These are phyloP conservation scores for Brachionichthys hirsutus DNA, from an alignment of 2,113 vertebrate species.

Conservation along the genomic window DNA sequence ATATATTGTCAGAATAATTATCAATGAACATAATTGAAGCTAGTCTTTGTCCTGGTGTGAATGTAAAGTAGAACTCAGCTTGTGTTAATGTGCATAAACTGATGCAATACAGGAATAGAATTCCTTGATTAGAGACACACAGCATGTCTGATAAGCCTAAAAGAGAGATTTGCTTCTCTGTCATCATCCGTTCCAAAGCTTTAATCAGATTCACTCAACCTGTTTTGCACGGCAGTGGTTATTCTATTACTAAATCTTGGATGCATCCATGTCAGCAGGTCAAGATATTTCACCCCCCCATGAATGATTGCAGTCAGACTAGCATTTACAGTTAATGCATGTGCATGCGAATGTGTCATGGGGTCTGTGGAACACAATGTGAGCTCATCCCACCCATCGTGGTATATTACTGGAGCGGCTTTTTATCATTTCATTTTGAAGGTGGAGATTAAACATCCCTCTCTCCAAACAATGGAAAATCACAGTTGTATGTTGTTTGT, in stretches of 20 bases:
- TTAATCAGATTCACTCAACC: too few species aligned
- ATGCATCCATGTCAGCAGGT: not conserved
- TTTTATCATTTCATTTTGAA: slow-evolving; percentile 52
- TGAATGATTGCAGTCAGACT: slow-evolving; percentile 1
- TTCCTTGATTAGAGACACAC: too few species aligned
- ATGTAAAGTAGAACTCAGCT: too few species aligned
- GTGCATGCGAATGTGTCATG: slow-evolving; percentile 6
- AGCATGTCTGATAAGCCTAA: too few species aligned
- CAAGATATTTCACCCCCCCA: not conserved
- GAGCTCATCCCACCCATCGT: slow-evolving; percentile 29
- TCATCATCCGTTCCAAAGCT: too few species aligned
- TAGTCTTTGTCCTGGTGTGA: not conserved
- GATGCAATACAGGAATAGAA: too few species aligned
- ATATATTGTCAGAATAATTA: too few species aligned
- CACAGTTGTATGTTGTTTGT: slow-evolving; percentile 7
- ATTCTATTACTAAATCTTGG: too few species aligned
- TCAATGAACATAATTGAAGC: not conserved
- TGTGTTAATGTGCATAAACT: too few species aligned
- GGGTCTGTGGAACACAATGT: slow-evolving; percentile 38
- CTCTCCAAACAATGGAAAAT: slow-evolving; percentile 38
- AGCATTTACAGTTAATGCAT: slow-evolving; percentile 5
- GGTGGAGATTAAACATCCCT: slow-evolving; percentile 20
- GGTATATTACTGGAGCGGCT: slow-evolving; percentile 55
- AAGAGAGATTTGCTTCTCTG: too few species aligned
- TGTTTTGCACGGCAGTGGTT: too few species aligned